Percentiles rank a stretch among this genome's conserved stretches.
Evolutionary conservation across 2,113 vertebrate species (phyloP).

Genomic region (Dromiciops gliroides): DNA sequence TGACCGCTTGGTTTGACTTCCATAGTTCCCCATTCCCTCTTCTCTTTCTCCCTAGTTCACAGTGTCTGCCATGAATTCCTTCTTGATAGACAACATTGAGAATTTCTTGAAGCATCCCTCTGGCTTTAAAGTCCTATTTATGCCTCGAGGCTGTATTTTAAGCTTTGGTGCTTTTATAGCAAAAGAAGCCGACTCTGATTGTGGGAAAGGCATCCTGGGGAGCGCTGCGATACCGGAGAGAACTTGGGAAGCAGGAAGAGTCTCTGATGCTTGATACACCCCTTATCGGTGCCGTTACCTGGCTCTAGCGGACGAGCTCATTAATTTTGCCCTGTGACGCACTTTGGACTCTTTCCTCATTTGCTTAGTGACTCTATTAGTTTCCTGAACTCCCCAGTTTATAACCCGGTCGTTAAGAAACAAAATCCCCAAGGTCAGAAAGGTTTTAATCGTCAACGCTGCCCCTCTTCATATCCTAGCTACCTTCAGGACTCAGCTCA

Average conservation of each 20-base stretch:
- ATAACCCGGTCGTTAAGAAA: neutral
- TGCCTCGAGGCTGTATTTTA: neutral
- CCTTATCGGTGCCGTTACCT: neutral
- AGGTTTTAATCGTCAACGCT: neutral
- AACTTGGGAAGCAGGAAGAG: neutral
- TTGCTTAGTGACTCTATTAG: neutral
- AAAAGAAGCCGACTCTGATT: neutral
- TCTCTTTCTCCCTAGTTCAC: neutral
- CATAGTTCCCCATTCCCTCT: neutral
- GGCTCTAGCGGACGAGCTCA: neutral
- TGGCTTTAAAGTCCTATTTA: neutral
- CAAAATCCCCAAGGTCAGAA: conserved; percentile 6
- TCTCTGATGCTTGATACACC: neutral
- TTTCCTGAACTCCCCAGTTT: neutral
- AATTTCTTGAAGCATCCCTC: neutral
- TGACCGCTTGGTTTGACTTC: neutral
- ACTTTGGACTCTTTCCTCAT: neutral
- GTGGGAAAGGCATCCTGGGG: neutral
- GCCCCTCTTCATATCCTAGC: neutral
- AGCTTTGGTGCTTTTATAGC: neutral
- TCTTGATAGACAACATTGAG: neutral
- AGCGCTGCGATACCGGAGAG: neutral
- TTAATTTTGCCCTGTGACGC: neutral
- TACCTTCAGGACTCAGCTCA: neutral
- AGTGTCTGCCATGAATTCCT: neutral